Conservation (phyloP, 2,888 invertebrate species). For the Drosophila kanekoi region DNA sequence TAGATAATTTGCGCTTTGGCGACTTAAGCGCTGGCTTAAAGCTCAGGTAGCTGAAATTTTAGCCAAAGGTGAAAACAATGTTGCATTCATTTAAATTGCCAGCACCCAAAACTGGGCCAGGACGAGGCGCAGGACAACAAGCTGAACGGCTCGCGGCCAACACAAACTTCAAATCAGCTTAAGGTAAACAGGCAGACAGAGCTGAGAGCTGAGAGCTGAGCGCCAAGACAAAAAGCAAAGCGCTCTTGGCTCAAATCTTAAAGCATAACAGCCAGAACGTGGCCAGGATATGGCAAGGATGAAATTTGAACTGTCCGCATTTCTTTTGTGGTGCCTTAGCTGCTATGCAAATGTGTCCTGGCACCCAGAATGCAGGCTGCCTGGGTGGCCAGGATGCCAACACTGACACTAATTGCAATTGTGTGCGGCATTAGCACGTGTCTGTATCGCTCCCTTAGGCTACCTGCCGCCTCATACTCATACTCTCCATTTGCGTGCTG, state of each 20-base stretch:
- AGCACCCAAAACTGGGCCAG: not conserved
- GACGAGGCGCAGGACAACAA: not conserved
- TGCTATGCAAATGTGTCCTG: slow-evolving; percentile 64
- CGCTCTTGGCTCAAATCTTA: slow-evolving; percentile 40
- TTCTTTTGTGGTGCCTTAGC: slow-evolving; percentile 62
- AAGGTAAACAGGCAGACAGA: slow-evolving; percentile 19
- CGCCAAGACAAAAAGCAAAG: slow-evolving; percentile 12
- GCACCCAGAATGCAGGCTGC: slow-evolving; percentile 19
- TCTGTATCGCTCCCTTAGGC: slow-evolving; percentile 57
- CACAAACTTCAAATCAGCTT: slow-evolving; percentile 73
- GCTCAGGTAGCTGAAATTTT: slow-evolving; percentile 32
- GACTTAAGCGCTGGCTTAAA: slow-evolving; percentile 51
- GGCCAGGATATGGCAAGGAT: slow-evolving; percentile 5
- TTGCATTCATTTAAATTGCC: slow-evolving; percentile 59
- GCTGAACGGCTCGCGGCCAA: slow-evolving; percentile 24
- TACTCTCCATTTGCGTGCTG: slow-evolving; percentile 11
- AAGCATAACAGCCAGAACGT: slow-evolving; percentile 26
- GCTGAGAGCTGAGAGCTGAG: slow-evolving; percentile 48
- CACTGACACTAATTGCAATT: slow-evolving; percentile 80
- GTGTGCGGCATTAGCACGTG: slow-evolving; percentile 76
- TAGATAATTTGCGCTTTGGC: slow-evolving; percentile 66
- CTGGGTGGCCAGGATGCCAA: slow-evolving; percentile 35
- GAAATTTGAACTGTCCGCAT: slow-evolving; percentile 41
- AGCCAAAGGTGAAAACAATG: slow-evolving; percentile 39
- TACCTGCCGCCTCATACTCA: not conserved